Percentiles rank a stretch among this genome's conserved stretches.
Evolutionary conservation across 2,888 invertebrate species (phyloP).

Genomic region (Pycnomerus fuliginosus): DNA sequence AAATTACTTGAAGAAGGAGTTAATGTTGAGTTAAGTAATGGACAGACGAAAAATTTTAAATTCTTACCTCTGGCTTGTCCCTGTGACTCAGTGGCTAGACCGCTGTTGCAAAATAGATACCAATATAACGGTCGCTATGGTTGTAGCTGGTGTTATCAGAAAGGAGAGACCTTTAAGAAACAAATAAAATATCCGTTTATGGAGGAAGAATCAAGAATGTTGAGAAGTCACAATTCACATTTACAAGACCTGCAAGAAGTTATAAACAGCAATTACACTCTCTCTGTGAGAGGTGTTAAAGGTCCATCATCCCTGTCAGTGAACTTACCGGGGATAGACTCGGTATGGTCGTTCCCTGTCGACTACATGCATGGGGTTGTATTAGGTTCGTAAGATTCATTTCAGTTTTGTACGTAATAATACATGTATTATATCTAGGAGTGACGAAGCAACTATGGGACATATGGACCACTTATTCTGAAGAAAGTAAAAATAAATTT

Average conservation of each 20-base stretch:
- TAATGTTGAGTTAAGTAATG: background rate
- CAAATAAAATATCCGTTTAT: background rate
- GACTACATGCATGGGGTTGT: background rate
- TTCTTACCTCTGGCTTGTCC: background rate
- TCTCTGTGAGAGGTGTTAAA: background rate
- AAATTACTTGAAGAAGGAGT: background rate
- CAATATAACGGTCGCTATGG: background rate
- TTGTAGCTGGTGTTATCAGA: conserved; percentile 1
- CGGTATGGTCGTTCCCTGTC: background rate
- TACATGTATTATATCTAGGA: background rate
- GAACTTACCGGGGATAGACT: background rate
- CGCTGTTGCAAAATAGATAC: background rate
- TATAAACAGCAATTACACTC: background rate
- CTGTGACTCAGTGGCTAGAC: background rate
- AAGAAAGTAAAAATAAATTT: background rate
- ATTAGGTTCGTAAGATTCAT: background rate
- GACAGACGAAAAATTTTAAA: background rate
- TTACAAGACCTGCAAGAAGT: background rate
- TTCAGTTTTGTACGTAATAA: background rate
- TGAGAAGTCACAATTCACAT: background rate
- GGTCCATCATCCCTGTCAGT: background rate
- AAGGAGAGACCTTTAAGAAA: background rate
- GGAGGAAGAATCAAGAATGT: background rate
- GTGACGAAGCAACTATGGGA: background rate
- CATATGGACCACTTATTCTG: background rate